Base-by-base conservation (phyloP, 2,888 invertebrate species). In the Saturnia pavonia region DNA sequence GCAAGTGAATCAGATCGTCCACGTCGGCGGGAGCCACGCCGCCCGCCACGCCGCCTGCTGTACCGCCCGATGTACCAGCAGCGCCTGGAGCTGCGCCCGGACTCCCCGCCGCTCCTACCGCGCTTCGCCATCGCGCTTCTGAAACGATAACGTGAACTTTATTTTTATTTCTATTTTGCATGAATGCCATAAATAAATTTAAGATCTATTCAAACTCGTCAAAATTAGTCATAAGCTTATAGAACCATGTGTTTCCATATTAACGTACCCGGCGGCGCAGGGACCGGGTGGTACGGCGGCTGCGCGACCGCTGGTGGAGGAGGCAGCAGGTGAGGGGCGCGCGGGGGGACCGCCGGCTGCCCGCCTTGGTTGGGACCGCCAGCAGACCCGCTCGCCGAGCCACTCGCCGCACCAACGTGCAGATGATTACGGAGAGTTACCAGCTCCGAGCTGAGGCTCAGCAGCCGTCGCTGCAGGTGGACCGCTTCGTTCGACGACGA, bases 401-500 rank as follows among this genome's bases (percentile, higher is more conserved):
- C 82, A 12, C 78, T 82, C 51, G 80, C 85, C 73, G 84, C 87
- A 73, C 88, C 96, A 83, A 97, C 97, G 94, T 98, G 97, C 86
- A 98, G 95, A 78, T 97, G 96, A 94, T 98, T 98, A 81, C 98
- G 95, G 88, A 98, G 95, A 80, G 98, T 98, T 87, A 98, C 97
- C 94, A 98, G 94, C 94, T 98, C 98, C 79, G 98, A 97, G 94
- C 97, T 97, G 78, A 98, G 95, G 90, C 97, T 98, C 86, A 97
- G 96, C 86, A 98, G 95, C 80, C 98, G 96, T 90, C 98, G 98
- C 94, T 98, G 98, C 86, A 98, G 94, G 90, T 98, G 98, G 83
- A 98, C 98, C 80, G 98, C 98, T 95, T 98, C 98, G 95, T 98
- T 98, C 82, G 98, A 98, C 76, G 98, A 98, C 82, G 98, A 97